Evolutionary conservation across 2,113 vertebrate genomes (phyloP), one percentile per base, ranked within the genome.

Genomic region (Lamprotornis superbus): DNA sequence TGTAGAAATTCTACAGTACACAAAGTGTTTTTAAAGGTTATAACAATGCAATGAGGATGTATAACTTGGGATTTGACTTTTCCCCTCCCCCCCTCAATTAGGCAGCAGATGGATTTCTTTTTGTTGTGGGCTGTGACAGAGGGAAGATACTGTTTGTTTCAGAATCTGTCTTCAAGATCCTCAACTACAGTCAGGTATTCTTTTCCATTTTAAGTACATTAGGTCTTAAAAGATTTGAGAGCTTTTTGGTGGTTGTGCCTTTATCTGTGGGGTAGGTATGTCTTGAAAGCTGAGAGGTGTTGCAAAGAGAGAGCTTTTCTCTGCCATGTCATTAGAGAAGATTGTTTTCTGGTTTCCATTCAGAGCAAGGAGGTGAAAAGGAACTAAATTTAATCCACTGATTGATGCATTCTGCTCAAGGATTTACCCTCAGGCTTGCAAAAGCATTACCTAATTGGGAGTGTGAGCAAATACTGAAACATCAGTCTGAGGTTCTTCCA

Each of bases 71-170:
- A 90, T 88, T 96, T 94, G 90, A 94, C 71, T 71, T 91, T 81
- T 84, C 82, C 88, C 86, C 69, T 90, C 8, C 21, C 27, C 33
- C 16, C 10, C 94, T 78, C 61, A 78, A 93, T 93, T 98, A 99
- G 99, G 99, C 99, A 95, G 99, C 99, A 85, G 99, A 99, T 90
- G 99, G 99, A 79, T 99, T 99, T 98, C 99, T 99, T 90, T 99
- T 99, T 93, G 99, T 99, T 94, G 99, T 99, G 40, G 99, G 99
- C 71, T 99, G 99, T 90, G 99, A 99, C 97, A 99, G 99, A 89
- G 99, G 99, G 79, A 99, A 99, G 97, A 99, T 99, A 90, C 98
- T 99, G 60, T 99, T 99, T 74, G 99, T 99, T 91, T 99, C 99
- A 30, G 99, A 99, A 98, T 99, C 99, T 1, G 99, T 99, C 88